These are phyloP conservation scores for Tamias sibiricus DNA, from an alignment of 2,113 vertebrate species.

Conservation along the genomic window DNA sequence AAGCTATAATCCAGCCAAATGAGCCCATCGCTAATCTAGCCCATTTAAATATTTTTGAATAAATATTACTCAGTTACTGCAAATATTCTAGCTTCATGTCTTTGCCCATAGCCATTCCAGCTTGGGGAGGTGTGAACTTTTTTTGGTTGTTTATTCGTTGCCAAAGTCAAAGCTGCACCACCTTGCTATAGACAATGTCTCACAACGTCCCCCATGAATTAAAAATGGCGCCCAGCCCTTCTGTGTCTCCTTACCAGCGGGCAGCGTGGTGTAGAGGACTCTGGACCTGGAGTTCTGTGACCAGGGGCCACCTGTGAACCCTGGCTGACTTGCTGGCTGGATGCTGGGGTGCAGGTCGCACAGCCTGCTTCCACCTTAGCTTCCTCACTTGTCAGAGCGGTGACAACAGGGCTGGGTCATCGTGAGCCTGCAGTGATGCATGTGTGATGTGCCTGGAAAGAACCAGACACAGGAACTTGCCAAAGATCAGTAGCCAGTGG, in stretches of 20 bases:
- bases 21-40: background rate
- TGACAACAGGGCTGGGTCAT: background rate
- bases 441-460: background rate
- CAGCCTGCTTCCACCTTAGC: background rate
- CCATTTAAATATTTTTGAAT: background rate
- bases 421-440: background rate
- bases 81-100: background rate
- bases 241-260: background rate
- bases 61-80: background rate
- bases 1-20: background rate
- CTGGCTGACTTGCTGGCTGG: background rate
- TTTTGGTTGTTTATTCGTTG: background rate
- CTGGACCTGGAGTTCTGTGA: background rate
- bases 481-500: background rate
- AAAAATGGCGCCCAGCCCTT: background rate
- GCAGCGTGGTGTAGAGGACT: background rate
- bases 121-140: background rate
- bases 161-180: background rate
- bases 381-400: background rate
- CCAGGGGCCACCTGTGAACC: background rate
- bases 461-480: background rate
- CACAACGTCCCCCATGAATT: background rate
- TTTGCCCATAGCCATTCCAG: rapidly evolving
- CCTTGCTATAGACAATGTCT: background rate
- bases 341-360: background rate